Percentiles rank a stretch among this genome's conserved stretches.
Evolutionary conservation across 92 coral and sea anemone genomes (phyloP).

Genomic region (Palythoa grandiflora): DNA sequence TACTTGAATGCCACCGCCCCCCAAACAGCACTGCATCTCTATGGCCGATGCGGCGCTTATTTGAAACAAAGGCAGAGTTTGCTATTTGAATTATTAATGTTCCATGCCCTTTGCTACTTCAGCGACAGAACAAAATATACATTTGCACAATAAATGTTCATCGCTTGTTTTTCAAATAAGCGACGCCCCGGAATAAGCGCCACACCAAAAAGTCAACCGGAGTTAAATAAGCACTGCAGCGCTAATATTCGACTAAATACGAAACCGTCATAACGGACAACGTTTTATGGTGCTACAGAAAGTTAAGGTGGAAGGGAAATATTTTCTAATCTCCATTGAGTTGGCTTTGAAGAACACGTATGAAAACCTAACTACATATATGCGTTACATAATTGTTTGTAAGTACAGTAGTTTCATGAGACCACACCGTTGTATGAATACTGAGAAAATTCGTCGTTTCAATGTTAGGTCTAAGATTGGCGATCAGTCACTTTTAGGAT

Average conservation of each 20-base stretch:
- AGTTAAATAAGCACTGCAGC: background rate
- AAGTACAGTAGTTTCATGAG: background rate
- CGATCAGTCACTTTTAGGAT: background rate
- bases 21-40: background rate
- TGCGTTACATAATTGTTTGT: background rate
- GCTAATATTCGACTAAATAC: background rate
- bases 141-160: conserved; percentile 16
- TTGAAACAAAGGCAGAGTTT: conserved; percentile 3
- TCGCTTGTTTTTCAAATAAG: conserved; percentile 16
- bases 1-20: background rate
- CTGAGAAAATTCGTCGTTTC: background rate
- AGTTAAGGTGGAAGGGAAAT: background rate
- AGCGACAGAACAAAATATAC: conserved; percentile 12
- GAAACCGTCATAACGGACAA: background rate
- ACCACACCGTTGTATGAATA: background rate
- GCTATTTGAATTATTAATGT: background rate
- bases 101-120: conserved; percentile 13
- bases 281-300: background rate
- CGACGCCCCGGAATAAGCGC: conserved; percentile 8
- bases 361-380: background rate
- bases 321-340: background rate
- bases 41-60: background rate
- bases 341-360: background rate
- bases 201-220: conserved; percentile 19
- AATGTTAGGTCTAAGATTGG: background rate